phyloP scores from a whole-genome alignment of 2,888 invertebrate species.

The Polietes domitor region DNA sequence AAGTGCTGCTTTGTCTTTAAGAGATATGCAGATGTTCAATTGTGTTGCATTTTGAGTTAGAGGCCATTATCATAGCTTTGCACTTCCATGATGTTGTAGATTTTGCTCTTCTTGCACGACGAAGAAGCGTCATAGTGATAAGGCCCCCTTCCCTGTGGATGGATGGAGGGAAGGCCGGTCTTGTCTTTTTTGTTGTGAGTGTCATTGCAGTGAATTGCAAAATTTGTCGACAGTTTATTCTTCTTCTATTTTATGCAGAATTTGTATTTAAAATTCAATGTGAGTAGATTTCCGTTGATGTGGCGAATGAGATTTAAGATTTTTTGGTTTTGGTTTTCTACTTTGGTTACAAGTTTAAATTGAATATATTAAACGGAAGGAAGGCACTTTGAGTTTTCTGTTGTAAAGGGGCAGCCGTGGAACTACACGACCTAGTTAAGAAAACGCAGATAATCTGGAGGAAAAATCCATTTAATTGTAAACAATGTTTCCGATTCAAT shows the following conservation, averaged over 20 bases:
- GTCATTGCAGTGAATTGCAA: conserved; percentile 17
- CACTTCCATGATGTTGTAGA: conserved; percentile 2
- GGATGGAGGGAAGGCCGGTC: neutral
- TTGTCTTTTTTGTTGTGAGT: neutral
- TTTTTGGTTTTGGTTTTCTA: neutral
- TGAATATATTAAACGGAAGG: too few species aligned
- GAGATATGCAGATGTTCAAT: conserved; percentile 39
- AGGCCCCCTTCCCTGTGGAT: neutral
- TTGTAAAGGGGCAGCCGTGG: too few species aligned
- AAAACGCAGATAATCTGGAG: too few species aligned
- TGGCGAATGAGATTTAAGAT: neutral
- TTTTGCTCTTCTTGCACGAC: neutral
- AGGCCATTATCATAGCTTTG: conserved; percentile 34
- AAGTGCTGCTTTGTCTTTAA: neutral
- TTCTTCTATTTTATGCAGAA: neutral
- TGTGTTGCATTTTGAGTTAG: conserved; percentile 25
- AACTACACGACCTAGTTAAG: too few species aligned
- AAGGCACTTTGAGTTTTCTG: too few species aligned
- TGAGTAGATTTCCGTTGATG: neutral
- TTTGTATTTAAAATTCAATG: conserved; percentile 9
- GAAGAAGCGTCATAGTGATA: neutral
- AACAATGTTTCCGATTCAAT: too few species aligned
- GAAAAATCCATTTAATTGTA: too few species aligned
- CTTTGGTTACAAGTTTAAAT: too few species aligned
- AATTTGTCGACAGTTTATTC: neutral